phyloP scores from a whole-genome alignment of 2,797 vertebrate species.

The Carcharodon carcharias region DNA sequence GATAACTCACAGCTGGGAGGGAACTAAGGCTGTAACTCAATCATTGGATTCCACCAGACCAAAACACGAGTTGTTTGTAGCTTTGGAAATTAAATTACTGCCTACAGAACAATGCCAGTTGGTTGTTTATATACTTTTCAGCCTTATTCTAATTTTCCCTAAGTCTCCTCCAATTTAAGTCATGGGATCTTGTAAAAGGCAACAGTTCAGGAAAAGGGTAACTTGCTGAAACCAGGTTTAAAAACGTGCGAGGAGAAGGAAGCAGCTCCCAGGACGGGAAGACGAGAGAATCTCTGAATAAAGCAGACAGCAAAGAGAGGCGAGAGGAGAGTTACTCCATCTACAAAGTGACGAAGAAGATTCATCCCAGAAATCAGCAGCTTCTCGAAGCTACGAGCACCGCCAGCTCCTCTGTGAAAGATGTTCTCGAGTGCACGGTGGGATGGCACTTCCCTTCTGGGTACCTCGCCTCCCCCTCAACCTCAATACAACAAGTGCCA shows the following conservation, averaged over 20 bases:
- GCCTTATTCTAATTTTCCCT: not conserved
- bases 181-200: not conserved
- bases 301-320: too few species aligned
- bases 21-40: not conserved
- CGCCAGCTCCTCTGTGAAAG: not conserved
- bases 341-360: not conserved
- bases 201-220: not conserved
- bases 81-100: not conserved
- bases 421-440: not conserved
- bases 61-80: not conserved
- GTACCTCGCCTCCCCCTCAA: too few species aligned
- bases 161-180: not conserved
- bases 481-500: too few species aligned
- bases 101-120: not conserved
- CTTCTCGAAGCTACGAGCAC: not conserved
- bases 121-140: not conserved
- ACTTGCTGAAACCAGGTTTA: not conserved
- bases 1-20: not conserved
- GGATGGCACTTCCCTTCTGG: not conserved
- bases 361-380: not conserved
- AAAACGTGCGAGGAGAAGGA: not conserved
- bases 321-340: not conserved
- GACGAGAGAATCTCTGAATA: not conserved
- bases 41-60: conserved; percentile 14
- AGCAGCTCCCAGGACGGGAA: not conserved